Base-by-base conservation (phyloP, 2,888 invertebrate species). In the Altica lythri region DNA sequence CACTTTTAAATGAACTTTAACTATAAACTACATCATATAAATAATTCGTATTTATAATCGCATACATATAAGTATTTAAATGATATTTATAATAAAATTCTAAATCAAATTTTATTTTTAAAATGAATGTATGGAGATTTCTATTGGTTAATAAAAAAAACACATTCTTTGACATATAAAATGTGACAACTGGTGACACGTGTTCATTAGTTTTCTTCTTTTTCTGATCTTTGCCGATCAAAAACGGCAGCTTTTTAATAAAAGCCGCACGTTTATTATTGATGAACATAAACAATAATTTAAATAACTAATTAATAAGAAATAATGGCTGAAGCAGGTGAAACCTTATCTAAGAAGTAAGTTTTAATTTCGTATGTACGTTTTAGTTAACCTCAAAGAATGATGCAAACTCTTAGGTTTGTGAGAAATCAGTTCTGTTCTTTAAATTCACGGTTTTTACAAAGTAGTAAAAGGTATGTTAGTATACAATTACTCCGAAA, bases 291-390 rank as follows among this genome's bases (percentile, higher is more conserved):
- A 30, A 2, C 6, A 30, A 30, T 30, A 30, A 4, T n/a, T 10
- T 38, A 37, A 40, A 14, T 32, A 9, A 37, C n/a, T 29, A 9
- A 27, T 35, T 17, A 1, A 38, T 37, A 12, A 14, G 27, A 44
- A 43, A 51, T n/a, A 4, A 70, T 70, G 72, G 69, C 68, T 38
- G 71, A 72, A 53, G 57, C 59, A 55, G 58, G 60, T 35, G 70
- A 72, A 65, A 64, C 66, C 34, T 53, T 72, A 35, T 72, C 72
- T 5, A 72, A 72, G 63, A 72, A 72, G 72, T 72, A 71, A 72
- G 72, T 72, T 12, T 22, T 10, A 45, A 19, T n/a, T 18, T 16
- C 9, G 16, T 25, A 10, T n/a, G 17, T 13, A 13, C n/a, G 35
- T 37, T 17, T 10, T 18, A 14, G n/a, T 37, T 54, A 52, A 37